These are phyloP conservation scores for Motacilla alba DNA, from an alignment of 2,113 vertebrate genomes.

Conservation along the genomic window DNA sequence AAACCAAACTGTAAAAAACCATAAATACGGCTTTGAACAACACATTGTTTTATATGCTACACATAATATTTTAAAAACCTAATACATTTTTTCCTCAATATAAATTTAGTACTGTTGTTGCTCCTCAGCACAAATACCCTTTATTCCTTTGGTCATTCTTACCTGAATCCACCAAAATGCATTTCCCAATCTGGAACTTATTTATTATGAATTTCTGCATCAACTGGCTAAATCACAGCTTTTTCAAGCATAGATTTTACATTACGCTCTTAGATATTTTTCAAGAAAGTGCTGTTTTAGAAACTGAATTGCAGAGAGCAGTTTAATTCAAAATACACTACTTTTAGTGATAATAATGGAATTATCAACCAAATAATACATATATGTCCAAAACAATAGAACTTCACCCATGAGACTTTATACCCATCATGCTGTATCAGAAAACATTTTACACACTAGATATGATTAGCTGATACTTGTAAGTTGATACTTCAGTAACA, in stretches of 20 bases:
- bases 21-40: neutral
- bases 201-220: neutral
- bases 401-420: neutral
- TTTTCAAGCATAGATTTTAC: neutral
- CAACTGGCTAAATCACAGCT: neutral
- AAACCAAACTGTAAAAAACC: fast-evolving
- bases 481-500: neutral
- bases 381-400: neutral
- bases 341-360: neutral
- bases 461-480: neutral
- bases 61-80: neutral
- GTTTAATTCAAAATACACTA: neutral
- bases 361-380: neutral
- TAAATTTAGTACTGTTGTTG: neutral
- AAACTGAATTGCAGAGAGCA: neutral
- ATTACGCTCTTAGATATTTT: neutral
- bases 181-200: neutral
- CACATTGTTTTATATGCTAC: neutral
- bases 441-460: neutral
- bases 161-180: neutral
- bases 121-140: neutral
- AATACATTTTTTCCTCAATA: neutral
- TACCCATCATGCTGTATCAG: neutral
- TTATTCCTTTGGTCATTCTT: neutral
- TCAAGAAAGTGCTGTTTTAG: neutral